phyloP scores from a whole-genome alignment of 1,140 invertebrate genomes.

The Atta texana region DNA sequence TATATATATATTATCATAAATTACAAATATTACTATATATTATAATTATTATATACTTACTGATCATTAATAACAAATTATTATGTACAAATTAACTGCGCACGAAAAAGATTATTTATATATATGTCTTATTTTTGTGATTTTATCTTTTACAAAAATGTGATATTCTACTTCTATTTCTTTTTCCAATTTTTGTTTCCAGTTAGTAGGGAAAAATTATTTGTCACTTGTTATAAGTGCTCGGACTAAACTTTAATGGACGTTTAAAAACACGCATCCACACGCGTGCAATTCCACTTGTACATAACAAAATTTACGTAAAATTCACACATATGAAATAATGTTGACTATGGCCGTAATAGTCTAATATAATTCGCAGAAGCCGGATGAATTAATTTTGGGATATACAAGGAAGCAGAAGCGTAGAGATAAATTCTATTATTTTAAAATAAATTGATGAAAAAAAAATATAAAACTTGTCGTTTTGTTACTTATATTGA shows the following conservation, averaged over 20 bases:
- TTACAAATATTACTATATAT: background rate
- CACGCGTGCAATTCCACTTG: background rate
- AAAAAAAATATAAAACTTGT: background rate
- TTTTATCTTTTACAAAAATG: background rate
- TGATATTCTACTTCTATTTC: background rate
- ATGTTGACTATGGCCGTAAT: background rate
- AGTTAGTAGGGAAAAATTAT: background rate
- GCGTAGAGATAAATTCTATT: background rate
- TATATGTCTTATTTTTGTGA: background rate
- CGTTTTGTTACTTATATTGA: background rate
- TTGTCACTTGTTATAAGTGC: background rate
- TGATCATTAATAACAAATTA: background rate
- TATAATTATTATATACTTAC: background rate
- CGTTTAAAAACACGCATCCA: conserved; percentile 8
- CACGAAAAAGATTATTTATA: conserved; percentile 9
- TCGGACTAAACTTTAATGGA: conserved; percentile 8
- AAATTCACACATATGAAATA: conserved; percentile 38
- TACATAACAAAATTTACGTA: conserved; percentile 40
- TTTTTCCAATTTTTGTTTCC: background rate
- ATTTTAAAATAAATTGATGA: background rate
- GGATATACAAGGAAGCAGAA: background rate
- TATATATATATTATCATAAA: background rate
- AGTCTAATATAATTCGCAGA: conserved; percentile 18
- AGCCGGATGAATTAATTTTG: background rate
- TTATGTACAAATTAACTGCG: background rate